These are phyloP conservation scores for Hemicordylus capensis DNA, from an alignment of 2,113 vertebrate genomes.

Conservation along the genomic window DNA sequence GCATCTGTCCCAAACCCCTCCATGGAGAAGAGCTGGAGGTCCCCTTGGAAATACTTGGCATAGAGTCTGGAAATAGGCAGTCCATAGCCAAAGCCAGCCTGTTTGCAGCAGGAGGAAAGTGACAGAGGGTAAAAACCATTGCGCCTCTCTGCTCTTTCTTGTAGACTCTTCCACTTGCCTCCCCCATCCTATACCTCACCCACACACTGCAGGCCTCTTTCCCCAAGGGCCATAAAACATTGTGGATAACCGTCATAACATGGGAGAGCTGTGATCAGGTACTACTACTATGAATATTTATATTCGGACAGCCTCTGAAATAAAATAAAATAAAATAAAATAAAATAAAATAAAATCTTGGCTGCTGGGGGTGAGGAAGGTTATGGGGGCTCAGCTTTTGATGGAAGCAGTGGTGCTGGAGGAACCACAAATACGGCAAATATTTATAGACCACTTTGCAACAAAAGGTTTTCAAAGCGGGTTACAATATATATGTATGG, in stretches of 20 bases:
- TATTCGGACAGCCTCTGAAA: too few species aligned
- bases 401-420: neutral
- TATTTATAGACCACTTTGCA: too few species aligned
- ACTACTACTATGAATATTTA: too few species aligned
- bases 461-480: too few species aligned
- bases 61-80: conserved; percentile 95
- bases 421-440: too few species aligned
- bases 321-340: too few species aligned
- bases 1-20: conserved; percentile 93
- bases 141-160: neutral
- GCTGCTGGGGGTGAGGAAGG: too few species aligned
- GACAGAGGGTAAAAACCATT: too few species aligned
- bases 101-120: neutral
- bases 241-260: neutral
- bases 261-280: neutral
- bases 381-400: neutral
- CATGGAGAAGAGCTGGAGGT: conserved; percentile 96
- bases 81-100: conserved; percentile 95
- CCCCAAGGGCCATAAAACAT: neutral
- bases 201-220: too few species aligned
- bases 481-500: too few species aligned
- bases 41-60: conserved; percentile 96
- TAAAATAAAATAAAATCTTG: too few species aligned
- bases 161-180: neutral
- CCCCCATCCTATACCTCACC: too few species aligned